Evolutionary conservation across 2,113 vertebrate species (phyloP), one percentile per base, ranked within the genome.

Genomic region (Hemichromis elongatus): DNA sequence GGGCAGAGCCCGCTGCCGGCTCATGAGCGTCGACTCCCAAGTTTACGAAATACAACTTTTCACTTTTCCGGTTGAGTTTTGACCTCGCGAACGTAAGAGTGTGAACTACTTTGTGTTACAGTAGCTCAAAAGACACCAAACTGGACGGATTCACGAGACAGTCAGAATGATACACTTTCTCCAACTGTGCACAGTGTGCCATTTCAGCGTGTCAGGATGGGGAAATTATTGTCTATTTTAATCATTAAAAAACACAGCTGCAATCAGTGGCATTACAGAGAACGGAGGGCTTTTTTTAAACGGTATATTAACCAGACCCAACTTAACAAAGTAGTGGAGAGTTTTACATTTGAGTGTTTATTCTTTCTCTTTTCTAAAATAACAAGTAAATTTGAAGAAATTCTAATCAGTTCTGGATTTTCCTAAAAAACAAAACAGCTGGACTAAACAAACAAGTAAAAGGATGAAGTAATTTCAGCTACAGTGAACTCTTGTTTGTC

Each of bases 11-110:
- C 30, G 26, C 70, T 52, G 16, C 10, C 7, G 18, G 70, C 7
- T 75, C 70, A n/a, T 7, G 10, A 0, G 42, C 4, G 16, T 19
- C 16, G 9, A 73, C 40, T 47, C 0, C 0, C 0, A 28, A 47
- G 70, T 75, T 33, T n/a, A 52, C 18, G 2, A 52, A 30, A 30
- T 33, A n/a, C 70, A 30, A 52, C 45, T 75, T 75, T 28, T 75
- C 70, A 52, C 45, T 33, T 50, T 75, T 50, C 4, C 5, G 0
- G 40, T 47, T 14, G 10, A 21, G 61, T 37, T 61, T 73, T 18
- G 21, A 28, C 40, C 40, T 26, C 24, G 8, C 37, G 10, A 16
- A 4, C 6, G 5, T 0, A 8, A 75, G 70, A 52, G 45, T 28
- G 16, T 6, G 16, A 75, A 30, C 26, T 75, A 13, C 9, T 73